Conservation (phyloP, 2,888 invertebrate genomes). For the Sminthurides aquaticus region DNA sequence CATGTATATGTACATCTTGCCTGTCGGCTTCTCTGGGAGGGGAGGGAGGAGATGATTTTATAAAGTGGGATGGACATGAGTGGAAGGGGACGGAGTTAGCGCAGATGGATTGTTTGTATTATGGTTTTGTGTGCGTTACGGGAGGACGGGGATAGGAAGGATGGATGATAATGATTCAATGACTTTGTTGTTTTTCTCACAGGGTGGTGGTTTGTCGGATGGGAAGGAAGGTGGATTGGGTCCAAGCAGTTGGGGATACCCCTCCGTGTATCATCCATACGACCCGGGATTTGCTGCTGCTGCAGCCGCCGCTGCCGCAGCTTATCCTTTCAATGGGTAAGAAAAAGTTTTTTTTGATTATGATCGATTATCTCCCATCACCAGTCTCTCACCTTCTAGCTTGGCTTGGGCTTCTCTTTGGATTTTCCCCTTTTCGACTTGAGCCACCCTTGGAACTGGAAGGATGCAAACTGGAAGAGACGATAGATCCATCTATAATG, state of each 20-base stretch:
- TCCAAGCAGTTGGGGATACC: conserved; percentile 81
- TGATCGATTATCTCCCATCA: conserved; percentile 34
- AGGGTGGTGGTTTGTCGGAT: conserved; percentile 39
- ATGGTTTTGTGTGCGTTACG: too few relatives aligned
- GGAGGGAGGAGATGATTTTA: too few relatives aligned
- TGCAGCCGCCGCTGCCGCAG: conserved; percentile 67
- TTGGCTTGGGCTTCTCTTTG: neutral
- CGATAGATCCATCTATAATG: too few relatives aligned
- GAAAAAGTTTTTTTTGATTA: conserved; percentile 47
- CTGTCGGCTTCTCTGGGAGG: too few relatives aligned
- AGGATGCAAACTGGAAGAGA: too few relatives aligned
- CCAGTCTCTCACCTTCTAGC: conserved; percentile 10
- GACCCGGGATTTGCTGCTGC: conserved; percentile 51
- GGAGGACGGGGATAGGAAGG: too few relatives aligned
- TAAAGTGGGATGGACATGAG: too few relatives aligned
- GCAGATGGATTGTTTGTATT: too few relatives aligned
- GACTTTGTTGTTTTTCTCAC: conserved; percentile 11
- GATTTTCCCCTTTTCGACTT: neutral
- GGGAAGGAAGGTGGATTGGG: conserved; percentile 55
- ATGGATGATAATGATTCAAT: too few relatives aligned
- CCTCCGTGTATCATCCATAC: conserved; percentile 86
- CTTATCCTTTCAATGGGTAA: conserved; percentile 93
- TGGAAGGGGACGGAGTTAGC: too few relatives aligned
- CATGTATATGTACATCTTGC: too few relatives aligned
- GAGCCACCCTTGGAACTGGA: neutral